phyloP scores from a whole-genome alignment of 2,888 invertebrate genomes.

The Polyommatus icarus region DNA sequence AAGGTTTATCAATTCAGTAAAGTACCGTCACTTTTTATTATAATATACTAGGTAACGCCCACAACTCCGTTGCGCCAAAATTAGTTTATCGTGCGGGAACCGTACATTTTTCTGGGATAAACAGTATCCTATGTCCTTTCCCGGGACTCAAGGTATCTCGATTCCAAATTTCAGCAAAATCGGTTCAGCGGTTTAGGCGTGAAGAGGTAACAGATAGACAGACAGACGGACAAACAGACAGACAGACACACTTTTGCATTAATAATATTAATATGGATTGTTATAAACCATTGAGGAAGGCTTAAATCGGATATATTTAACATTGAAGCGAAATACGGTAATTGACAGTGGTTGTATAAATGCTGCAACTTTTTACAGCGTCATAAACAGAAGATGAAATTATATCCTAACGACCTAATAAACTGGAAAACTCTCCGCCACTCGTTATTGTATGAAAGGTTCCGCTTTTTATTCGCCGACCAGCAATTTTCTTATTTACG shows the following conservation, averaged over 20 bases:
- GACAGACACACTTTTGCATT: neutral
- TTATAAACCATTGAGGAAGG: neutral
- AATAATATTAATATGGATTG: neutral
- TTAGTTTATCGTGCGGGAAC: no score
- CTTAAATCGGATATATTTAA: conserved; percentile 12
- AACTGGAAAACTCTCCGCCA: conserved; percentile 69
- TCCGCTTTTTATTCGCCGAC: conserved; percentile 41
- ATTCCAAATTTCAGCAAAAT: no score
- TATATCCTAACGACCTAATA: conserved; percentile 77
- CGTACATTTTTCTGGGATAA: no score
- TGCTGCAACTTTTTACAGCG: conserved; percentile 72
- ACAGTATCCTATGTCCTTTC: no score
- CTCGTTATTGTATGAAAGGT: conserved; percentile 61
- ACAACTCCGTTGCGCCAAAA: no score
- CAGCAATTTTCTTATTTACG: conserved; percentile 36
- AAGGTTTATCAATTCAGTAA: neutral
- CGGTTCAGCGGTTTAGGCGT: no score
- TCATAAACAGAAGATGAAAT: conserved; percentile 78
- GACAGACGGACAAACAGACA: neutral
- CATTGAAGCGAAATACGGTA: conserved; percentile 32
- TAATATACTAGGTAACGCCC: no score
- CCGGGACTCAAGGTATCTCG: no score
- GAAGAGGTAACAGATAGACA: neutral
- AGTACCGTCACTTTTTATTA: neutral
- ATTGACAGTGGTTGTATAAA: conserved; percentile 48